Base-by-base conservation (phyloP, 2,888 invertebrate genomes). In the Altica lythri region DNA sequence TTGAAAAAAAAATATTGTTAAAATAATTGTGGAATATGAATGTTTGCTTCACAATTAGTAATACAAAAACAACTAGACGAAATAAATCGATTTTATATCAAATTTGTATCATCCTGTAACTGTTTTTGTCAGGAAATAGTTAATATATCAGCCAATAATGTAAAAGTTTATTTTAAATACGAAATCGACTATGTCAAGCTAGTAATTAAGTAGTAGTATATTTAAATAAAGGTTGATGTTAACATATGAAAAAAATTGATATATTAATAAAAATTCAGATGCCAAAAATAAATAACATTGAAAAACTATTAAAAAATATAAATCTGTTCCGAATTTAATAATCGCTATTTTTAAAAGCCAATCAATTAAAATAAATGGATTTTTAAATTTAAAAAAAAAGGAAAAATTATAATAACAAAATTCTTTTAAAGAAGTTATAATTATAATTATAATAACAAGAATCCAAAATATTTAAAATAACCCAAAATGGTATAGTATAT, bases 81-180 rank as follows among this genome's bases (percentile, higher is more conserved):
- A 14, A 9, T n/a, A n/a, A n/a, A n/a, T n/a, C n/a, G n/a, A n/a
- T n/a, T n/a, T n/a, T n/a, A n/a, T n/a, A 8, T 34, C 10, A 38
- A 18, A 30, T 12, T 12, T 4, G 38, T 5, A 40, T 22, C 10
- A 40, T 22, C 40, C 40, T 40, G 22, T 40, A 25, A n/a, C 9
- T 22, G 6, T 22, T 22, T 17, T 12, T 40, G 22, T 25, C 48
- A 48, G 48, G 38, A 48, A 48, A 48, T 48, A 48, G 27, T 38
- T 48, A 37, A 29, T 48, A 48, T 48, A 38, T 38, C 37, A n/a
- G n/a, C 29, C 48, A 48, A 48, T 48, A 29, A 37, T 48, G 37
- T 30, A 27, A 17, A 16, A 2, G 48, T 48, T 48, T 38, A 48
- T 37, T 48, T 48, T 48, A 5, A 12, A 22, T 22, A 22, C 22